Evolutionary conservation across 2,797 vertebrate species (phyloP), one percentile per base, ranked within the genome.

Genomic region (Fratercula arctica): DNA sequence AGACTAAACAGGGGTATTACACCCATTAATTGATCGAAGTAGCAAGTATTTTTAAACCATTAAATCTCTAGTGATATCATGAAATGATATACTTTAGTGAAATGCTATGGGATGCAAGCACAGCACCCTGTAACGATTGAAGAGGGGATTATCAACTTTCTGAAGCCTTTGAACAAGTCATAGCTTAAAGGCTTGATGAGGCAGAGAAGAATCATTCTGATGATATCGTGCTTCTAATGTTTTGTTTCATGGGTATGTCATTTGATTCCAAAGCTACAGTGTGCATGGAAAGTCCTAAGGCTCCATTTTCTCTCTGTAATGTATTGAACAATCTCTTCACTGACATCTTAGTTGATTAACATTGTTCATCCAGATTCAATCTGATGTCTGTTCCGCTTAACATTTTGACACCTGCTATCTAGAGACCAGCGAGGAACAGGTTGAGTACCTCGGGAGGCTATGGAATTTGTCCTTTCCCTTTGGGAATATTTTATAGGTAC

Each of bases 41-140:
- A 79, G 64, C 45, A 74, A 43, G 59, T 87, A 79, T 81, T 97
- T 95, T 96, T 88, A 95, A 85, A 68, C 67, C 75, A 63, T 67
- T 74, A 84, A 63, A 85, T 63, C 59, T 87, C 67, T 87, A 73
- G 70, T 81, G 54, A 60, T 96, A 85, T 37, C 89, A 66, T 45
- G 46, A 48, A 48, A 48, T 48, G 3, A 23, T 48, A 48, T 48
- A 95, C 90, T 85, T 37, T 51, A 79, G 57, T 86, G 75, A 81
- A 93, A 35, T 92, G 51, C 57, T 89, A 33, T 72, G 87, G 56
- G 90, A 89, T 95, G 84, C 88, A 93, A 97, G 86, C 68, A 74
- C 91, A 95, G 85, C 87, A 83, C 60, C 81, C 80, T 97, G 69
- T 89, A 89, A 74, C 26, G 16, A 19, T 21, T 95, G 77, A 95